Evolutionary conservation across 2,888 invertebrate species (phyloP), one percentile per base, ranked within the genome.

Genomic region (Alitta virens): DNA sequence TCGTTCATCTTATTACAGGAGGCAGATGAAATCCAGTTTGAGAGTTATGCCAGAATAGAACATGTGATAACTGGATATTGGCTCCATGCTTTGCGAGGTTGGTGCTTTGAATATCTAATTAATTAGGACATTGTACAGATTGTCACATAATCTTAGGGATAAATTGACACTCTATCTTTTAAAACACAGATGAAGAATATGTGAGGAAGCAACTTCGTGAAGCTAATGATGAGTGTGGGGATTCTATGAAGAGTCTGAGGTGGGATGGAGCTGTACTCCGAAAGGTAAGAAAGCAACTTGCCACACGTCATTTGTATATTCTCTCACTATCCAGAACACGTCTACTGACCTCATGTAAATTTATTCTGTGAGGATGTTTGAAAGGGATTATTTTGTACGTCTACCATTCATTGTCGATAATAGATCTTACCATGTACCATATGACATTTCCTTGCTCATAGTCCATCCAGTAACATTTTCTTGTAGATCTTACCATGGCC

Each of bases 11-110:
- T 26, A 23, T 27, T 52, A 7, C 38, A 71, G 80, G 79, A 80
- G 53, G 62, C 75, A 49, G 80, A 80, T 63, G 79, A 79, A 60
- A 78, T 81, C 5, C 72, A 74, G 21, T 80, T 77, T 66, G 81
- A 82, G 65, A 79, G 78, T 60, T 82, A 80, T 59, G 77, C 79
- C 40, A 68, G 82, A 53, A 79, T 82, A 33, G 81, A 82, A 66
- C 81, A 82, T 63, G 81, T 81, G 7, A 73, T 81, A 26, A 80
- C 80, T 1, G 81, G 81, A 0, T 77, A 76, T 66, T 82, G 82
- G 82, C 72, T 82, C 3, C 81, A 81, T 64, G 82, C 80, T 2
- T 70, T 80, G 33, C 78, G 80, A 76, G 80, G 81, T 81, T 65
- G 51, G 66, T 27, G 24, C 24, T 23, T 14, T 23, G 50, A 49